phyloP scores from a whole-genome alignment of 2,888 invertebrate species.

The Lasioglossum villosulum region DNA sequence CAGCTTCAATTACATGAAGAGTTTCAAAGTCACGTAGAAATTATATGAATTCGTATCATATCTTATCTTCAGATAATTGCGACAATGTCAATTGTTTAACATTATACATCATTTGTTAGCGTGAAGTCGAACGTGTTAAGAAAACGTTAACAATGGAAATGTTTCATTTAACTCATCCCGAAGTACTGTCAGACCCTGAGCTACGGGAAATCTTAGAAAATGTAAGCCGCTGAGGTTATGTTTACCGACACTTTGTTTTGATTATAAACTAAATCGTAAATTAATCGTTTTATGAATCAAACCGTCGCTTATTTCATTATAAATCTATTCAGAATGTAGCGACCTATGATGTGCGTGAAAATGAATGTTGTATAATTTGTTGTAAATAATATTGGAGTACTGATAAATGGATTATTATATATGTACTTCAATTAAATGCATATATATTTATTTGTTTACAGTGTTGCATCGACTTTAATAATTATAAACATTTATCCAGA shows the following conservation, averaged over 20 bases:
- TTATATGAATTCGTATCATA: background rate
- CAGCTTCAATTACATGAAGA: background rate
- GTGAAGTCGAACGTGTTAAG: background rate
- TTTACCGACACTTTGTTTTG: constrained; percentile 23
- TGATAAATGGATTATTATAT: background rate
- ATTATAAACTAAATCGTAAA: background rate
- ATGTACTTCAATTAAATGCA: background rate
- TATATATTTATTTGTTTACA: constrained; percentile 52
- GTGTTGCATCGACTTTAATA: constrained; percentile 77
- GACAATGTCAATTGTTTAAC: background rate
- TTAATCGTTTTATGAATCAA: constrained; percentile 8
- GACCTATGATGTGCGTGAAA: background rate
- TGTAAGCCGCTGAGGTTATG: constrained; percentile 71
- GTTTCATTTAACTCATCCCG: constrained; percentile 73
- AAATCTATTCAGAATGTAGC: background rate
- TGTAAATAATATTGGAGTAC: background rate
- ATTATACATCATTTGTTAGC: background rate
- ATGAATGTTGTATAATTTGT: background rate
- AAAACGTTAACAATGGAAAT: constrained; percentile 51
- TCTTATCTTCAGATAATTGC: background rate
- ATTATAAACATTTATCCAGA: constrained; percentile 69
- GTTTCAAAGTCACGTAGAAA: background rate
- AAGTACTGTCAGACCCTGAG: constrained; percentile 74
- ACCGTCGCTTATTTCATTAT: background rate
- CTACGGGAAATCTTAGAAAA: constrained; percentile 75